These are phyloP conservation scores for Aphis gossypii DNA, from an alignment of 1,140 invertebrate species.

Conservation along the genomic window DNA sequence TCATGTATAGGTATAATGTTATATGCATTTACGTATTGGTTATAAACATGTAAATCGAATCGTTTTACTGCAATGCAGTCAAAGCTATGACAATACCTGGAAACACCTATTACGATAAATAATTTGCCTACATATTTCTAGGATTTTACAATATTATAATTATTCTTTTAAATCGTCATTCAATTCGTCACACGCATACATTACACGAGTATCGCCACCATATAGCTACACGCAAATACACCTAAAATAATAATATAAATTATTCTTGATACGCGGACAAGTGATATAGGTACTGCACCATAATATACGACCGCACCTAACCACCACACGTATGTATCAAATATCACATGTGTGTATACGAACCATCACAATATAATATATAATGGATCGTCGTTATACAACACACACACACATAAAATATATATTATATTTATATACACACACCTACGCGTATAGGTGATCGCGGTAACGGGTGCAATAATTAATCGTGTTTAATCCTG, in stretches of 20 bases:
- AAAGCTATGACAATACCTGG: too few relatives aligned
- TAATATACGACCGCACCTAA: background rate
- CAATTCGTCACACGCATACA: too few relatives aligned
- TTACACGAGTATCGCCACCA: background rate
- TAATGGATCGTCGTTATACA: too few relatives aligned
- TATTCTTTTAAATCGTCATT: background rate
- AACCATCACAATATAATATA: background rate
- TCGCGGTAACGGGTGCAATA: background rate
- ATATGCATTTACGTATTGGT: too few relatives aligned
- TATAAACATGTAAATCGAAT: too few relatives aligned
- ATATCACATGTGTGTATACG: background rate
- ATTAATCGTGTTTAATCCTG: background rate
- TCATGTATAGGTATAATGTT: background rate
- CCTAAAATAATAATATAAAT: background rate
- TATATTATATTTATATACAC: too few relatives aligned
- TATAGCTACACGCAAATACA: background rate
- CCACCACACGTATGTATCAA: background rate
- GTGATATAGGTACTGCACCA: background rate
- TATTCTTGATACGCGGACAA: background rate
- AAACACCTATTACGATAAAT: too few relatives aligned
- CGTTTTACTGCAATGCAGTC: too few relatives aligned
- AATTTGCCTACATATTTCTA: background rate
- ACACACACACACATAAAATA: background rate
- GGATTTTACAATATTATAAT: background rate
- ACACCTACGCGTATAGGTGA: too few relatives aligned